These are phyloP conservation scores for Choristoneura rosaceana DNA, from an alignment of 2,888 invertebrate species.

Conservation along the genomic window DNA sequence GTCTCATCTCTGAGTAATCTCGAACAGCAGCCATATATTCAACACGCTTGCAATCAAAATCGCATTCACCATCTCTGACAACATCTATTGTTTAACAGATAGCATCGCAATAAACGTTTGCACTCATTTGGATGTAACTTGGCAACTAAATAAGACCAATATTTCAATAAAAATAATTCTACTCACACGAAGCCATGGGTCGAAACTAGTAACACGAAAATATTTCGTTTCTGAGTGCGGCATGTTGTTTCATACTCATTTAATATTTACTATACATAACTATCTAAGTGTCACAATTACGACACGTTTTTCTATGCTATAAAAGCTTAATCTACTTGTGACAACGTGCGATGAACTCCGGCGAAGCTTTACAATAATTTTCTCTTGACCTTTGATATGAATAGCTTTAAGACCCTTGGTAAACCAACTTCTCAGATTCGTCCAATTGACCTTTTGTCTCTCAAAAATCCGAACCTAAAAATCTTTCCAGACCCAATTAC, in stretches of 20 bases:
- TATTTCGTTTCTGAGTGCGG: too few relatives aligned
- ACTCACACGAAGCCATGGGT: too few relatives aligned
- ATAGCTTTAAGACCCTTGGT: background rate
- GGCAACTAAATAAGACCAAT: too few relatives aligned
- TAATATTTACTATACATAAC: too few relatives aligned
- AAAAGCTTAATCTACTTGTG: background rate
- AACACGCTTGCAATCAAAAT: too few relatives aligned
- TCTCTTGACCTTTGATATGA: background rate
- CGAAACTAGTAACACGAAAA: too few relatives aligned
- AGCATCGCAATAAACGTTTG: too few relatives aligned
- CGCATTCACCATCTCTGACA: too few relatives aligned
- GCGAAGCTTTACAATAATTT: background rate
- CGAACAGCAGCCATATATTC: background rate
- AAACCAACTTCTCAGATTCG: background rate
- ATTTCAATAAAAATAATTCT: too few relatives aligned
- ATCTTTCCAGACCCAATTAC: constrained; percentile 8
- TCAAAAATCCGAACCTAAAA: background rate
- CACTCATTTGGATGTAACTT: too few relatives aligned
- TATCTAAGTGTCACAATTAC: background rate
- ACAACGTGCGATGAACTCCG: background rate
- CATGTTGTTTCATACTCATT: too few relatives aligned
- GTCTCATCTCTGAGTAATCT: background rate
- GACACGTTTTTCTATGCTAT: background rate
- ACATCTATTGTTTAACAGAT: too few relatives aligned
- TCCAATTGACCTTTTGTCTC: background rate